Conservation (phyloP, 2,888 invertebrate genomes). For the Cheilosia vulpina region DNA sequence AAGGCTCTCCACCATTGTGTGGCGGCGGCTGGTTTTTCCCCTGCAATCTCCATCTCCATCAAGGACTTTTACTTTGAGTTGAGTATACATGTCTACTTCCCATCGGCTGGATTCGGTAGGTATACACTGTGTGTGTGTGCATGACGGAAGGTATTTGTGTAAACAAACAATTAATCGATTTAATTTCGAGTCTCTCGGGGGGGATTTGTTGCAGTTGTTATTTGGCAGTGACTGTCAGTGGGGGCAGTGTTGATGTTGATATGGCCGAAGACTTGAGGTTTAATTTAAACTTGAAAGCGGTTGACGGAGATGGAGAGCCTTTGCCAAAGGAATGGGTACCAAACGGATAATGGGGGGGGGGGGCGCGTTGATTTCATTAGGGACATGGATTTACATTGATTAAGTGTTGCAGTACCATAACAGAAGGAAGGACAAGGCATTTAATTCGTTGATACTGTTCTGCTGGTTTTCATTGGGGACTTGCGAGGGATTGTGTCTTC, state of each 20-base stretch:
- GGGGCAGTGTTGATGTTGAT: constrained; percentile 29
- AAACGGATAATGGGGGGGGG: not conserved
- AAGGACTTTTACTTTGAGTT: constrained; percentile 50
- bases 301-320: not conserved
- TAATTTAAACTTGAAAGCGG: constrained; percentile 58
- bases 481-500: too few species aligned
- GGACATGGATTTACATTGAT: constrained; percentile 25
- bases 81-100: not conserved
- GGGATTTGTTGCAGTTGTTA: constrained; percentile 66
- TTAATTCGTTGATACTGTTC: too few species aligned
- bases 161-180: constrained; percentile 71
- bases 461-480: too few species aligned
- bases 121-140: constrained; percentile 2
- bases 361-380: constrained; percentile 20
- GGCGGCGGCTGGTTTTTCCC: constrained; percentile 25
- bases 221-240: constrained; percentile 30
- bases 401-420: not conserved
- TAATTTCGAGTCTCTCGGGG: constrained; percentile 59
- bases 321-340: not conserved
- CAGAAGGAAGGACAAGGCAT: too few species aligned
- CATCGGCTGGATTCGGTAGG: constrained; percentile 13
- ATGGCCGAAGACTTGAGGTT: constrained; percentile 49
- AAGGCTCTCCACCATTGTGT: constrained; percentile 50
- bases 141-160: constrained; percentile 45
- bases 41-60: constrained; percentile 25